Evolutionary conservation across 1,140 invertebrate genomes (phyloP).

Genomic region (Notospermus geniculatus): DNA sequence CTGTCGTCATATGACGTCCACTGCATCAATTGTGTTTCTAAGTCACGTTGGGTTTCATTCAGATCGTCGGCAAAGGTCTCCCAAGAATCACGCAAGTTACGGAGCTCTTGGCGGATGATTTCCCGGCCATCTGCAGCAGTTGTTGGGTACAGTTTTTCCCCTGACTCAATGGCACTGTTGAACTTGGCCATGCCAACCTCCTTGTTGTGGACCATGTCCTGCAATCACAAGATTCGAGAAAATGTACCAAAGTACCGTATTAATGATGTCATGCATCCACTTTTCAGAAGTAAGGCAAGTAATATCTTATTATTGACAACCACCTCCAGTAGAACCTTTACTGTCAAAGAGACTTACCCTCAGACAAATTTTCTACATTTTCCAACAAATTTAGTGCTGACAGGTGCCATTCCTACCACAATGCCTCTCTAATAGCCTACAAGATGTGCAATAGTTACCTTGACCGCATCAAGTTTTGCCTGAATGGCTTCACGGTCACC

Average conservation of each 20-base stretch:
- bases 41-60: conserved; percentile 82
- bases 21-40: conserved; percentile 64
- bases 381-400: no score
- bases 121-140: conserved; percentile 85
- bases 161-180: conserved; percentile 77
- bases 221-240: background rate
- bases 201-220: conserved; percentile 36
- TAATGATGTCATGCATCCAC: no score
- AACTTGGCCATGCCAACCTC: conserved; percentile 74
- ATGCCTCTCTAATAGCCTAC: no score
- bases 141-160: conserved; percentile 81
- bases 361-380: background rate
- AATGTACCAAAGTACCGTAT: no score
- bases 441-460: no score
- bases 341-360: no score
- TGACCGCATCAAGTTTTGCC: conserved; percentile 62
- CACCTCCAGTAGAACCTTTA: no score
- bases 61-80: conserved; percentile 81
- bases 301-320: no score
- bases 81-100: conserved; percentile 75
- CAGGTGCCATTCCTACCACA: no score
- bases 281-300: no score
- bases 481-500: conserved; percentile 67
- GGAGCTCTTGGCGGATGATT: conserved; percentile 75
- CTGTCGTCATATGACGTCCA: conserved; percentile 52